Evolutionary conservation across 1,140 invertebrate species (phyloP), one percentile per base, ranked within the genome.

Genomic region (Euwallacea similis): DNA sequence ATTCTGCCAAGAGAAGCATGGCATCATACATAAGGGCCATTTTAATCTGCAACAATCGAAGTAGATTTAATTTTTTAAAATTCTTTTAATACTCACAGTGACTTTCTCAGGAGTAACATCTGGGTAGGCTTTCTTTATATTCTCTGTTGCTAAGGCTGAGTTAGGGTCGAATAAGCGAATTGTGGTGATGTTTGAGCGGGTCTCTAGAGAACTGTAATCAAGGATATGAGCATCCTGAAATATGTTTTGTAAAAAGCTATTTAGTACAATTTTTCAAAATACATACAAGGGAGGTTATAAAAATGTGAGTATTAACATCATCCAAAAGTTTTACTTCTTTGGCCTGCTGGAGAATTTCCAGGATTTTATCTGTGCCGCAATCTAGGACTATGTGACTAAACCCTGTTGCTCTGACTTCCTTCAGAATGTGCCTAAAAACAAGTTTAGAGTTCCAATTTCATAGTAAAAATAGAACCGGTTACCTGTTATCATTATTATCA

Each of bases 371-470:
- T 0, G 87, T 82, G 0, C 85, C 80, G 73, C 93, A 93, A 76
- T 97, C 93, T 0, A 98, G 76, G 7, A 97, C 85, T 10, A 98
- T 88, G 74, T 90, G 88, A n/a, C 85, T 88, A 75, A 92, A 88
- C 0, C 87, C 86, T 0, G 87, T 87, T 0, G 84, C 82, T 70
- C 89, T 88, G 15, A 97, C 85, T 71, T 92, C 87, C 81, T 95
- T 95, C 15, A 96, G 78, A 58, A 95, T 80, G 0, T 88, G 86
- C n/a, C 91, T 86, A 71, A 64, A 76, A 71, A 21, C 66, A n/a
- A 42, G 21, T 33, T 33, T 33, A 33, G 4, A 33, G 21, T 33
- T 33, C 21, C 21, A 33, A 33, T 33, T 33, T 33, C 21, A 33
- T 33, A 4, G 21, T 33, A 4, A 4, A 33, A 4, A 2, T 4